Evolutionary conservation across 2,113 vertebrate genomes (phyloP).

Genomic region (Alectura lathami): DNA sequence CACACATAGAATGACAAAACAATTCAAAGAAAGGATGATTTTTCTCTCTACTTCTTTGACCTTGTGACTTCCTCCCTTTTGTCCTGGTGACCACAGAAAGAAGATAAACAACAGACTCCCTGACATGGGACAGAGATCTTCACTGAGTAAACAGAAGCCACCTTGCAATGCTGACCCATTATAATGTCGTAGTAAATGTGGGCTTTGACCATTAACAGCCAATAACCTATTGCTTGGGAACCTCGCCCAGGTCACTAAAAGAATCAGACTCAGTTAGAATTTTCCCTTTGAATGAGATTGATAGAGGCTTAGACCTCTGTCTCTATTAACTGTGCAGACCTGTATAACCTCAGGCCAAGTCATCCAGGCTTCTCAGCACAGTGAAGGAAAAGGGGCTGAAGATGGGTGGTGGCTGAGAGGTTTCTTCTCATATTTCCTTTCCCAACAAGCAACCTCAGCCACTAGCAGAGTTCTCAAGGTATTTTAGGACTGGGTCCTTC

Average conservation of each 20-base stretch:
- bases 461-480: not conserved
- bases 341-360: not conserved
- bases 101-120: not conserved
- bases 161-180: not conserved
- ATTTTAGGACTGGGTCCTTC: not conserved
- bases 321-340: not conserved
- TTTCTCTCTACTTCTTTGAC: not conserved
- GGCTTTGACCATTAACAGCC: not conserved
- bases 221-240: not conserved
- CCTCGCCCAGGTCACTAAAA: not conserved
- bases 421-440: not conserved
- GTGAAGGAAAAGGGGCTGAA: not conserved
- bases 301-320: not conserved
- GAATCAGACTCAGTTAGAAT: not conserved
- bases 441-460: not conserved
- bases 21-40: not conserved
- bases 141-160: not conserved
- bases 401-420: not conserved
- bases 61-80: not conserved
- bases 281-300: not conserved
- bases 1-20: not conserved
- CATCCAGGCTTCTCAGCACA: not conserved
- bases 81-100: not conserved
- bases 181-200: not conserved
- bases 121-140: not conserved